Evolutionary conservation across 2,797 vertebrate genomes (phyloP).

Genomic region (Anguilla megastoma): DNA sequence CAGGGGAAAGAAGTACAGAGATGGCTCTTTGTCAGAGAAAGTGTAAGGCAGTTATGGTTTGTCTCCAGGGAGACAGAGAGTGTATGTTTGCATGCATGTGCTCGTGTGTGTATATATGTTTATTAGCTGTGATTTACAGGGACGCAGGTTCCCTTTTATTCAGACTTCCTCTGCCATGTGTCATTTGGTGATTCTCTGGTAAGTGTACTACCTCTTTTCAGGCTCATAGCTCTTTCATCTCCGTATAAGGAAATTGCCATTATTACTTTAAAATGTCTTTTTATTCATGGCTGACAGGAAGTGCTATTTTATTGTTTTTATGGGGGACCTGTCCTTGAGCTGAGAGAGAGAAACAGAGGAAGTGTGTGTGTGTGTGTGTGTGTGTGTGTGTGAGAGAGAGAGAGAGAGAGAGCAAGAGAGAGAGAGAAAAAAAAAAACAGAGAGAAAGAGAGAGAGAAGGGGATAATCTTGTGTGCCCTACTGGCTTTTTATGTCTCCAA

Average conservation of each 20-base stretch:
- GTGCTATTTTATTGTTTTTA: slow-evolving; percentile 65
- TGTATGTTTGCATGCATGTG: slow-evolving; percentile 19
- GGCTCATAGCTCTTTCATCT: not conserved
- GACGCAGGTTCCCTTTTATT: slow-evolving; percentile 6
- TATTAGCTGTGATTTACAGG: not conserved
- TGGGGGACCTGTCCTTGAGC: slow-evolving; percentile 37
- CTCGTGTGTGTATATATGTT: not conserved
- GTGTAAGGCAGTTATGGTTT: slow-evolving; percentile 30
- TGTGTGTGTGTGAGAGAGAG: not conserved
- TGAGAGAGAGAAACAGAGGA: slow-evolving; percentile 14
- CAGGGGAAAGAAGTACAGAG: not conserved
- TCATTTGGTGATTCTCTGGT: not conserved
- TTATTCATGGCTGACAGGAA: slow-evolving; percentile 70
- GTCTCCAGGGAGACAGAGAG: slow-evolving; percentile 22
- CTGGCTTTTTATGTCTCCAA: slow-evolving; percentile 17
- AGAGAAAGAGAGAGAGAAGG: not conserved
- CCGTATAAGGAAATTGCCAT: not conserved
- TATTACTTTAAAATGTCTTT: slow-evolving; percentile 30
- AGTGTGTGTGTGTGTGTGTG: not conserved
- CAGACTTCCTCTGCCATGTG: not conserved
- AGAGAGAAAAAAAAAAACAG: not conserved
- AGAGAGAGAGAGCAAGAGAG: not conserved
- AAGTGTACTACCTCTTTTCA: not conserved
- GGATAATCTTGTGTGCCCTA: not conserved
- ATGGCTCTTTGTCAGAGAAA: slow-evolving; percentile 22